Evolutionary conservation across 1,140 invertebrate genomes (phyloP).

Genomic region (Atopsyche davidsoni): DNA sequence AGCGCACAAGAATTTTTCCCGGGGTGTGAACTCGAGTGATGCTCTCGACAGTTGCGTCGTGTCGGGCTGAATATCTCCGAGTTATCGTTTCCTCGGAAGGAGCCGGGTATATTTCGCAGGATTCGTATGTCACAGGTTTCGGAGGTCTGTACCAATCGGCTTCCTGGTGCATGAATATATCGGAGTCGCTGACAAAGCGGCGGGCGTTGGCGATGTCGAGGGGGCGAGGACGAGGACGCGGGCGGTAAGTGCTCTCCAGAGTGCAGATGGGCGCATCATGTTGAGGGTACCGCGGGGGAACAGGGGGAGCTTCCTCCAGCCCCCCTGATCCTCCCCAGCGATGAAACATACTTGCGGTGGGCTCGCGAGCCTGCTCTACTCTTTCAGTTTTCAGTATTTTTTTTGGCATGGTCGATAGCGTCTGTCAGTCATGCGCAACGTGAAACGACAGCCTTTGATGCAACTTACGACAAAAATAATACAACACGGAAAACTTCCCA

Average conservation of each 20-base stretch:
- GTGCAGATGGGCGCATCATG: too few relatives aligned
- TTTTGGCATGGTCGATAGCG: slow-evolving; percentile 15
- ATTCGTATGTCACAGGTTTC: slow-evolving; percentile 3
- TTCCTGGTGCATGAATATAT: slow-evolving; percentile 25
- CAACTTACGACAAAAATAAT: too few relatives aligned
- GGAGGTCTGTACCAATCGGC: slow-evolving; percentile 24
- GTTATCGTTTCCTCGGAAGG: slow-evolving; percentile 7
- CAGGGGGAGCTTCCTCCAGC: slow-evolving; percentile 5
- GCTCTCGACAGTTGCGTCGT: slow-evolving; percentile 17
- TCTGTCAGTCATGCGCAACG: too few relatives aligned
- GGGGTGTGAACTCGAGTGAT: slow-evolving; percentile 12
- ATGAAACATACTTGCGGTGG: slow-evolving; percentile 24
- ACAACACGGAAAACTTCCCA: too few relatives aligned
- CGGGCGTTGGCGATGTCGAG: not conserved
- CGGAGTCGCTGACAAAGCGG: slow-evolving; percentile 24
- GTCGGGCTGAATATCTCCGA: slow-evolving; percentile 13
- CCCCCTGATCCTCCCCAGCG: slow-evolving; percentile 22
- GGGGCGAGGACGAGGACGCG: not conserved
- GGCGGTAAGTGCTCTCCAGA: slow-evolving; percentile 23
- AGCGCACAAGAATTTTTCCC: slow-evolving; percentile 15
- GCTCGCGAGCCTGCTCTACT: slow-evolving; percentile 19
- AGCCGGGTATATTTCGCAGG: slow-evolving; percentile 3
- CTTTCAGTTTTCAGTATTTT: slow-evolving; percentile 15
- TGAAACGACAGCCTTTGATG: too few relatives aligned
- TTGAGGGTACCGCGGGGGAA: slow-evolving; percentile 15